Conservation (phyloP, 2,113 vertebrate genomes). For the Ctenomys sociabilis region DNA sequence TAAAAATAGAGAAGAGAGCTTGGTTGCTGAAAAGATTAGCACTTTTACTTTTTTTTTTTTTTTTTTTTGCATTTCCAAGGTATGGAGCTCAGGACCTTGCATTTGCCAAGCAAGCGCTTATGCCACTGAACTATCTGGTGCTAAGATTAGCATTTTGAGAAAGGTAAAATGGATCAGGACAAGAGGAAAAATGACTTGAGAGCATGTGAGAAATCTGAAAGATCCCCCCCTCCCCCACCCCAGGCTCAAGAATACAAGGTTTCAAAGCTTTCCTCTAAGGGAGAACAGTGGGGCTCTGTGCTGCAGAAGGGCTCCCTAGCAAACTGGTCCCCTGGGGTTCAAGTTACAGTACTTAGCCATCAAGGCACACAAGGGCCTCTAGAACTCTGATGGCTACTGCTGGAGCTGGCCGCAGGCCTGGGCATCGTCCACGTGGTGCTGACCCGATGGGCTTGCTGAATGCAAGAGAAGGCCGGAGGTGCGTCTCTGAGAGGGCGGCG, state of each 20-base stretch:
- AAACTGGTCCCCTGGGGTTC: neutral
- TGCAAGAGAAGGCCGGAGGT: neutral
- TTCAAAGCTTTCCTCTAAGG: neutral
- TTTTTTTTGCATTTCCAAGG: too few relatives aligned
- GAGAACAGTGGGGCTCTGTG: neutral
- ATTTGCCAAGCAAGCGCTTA: too few relatives aligned
- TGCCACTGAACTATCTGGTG: too few relatives aligned
- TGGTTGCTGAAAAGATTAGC: neutral
- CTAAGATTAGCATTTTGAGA: neutral
- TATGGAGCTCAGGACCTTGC: too few relatives aligned
- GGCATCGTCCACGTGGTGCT: neutral
- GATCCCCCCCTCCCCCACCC: neutral
- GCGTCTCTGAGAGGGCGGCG: neutral
- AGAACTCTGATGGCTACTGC: neutral
- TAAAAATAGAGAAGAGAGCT: neutral
- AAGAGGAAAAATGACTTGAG: neutral
- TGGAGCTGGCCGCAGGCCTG: neutral
- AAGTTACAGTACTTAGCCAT: neutral
- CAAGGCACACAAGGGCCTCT: too few relatives aligned
- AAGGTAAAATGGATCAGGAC: neutral
- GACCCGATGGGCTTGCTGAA: neutral
- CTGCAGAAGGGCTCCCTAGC: neutral
- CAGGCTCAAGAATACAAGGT: neutral
- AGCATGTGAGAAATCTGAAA: neutral
- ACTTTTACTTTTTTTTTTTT: neutral